Evolutionary conservation across 2,797 vertebrate genomes (phyloP), one percentile per base, ranked within the genome.

Genomic region (Austrolebias charrua): DNA sequence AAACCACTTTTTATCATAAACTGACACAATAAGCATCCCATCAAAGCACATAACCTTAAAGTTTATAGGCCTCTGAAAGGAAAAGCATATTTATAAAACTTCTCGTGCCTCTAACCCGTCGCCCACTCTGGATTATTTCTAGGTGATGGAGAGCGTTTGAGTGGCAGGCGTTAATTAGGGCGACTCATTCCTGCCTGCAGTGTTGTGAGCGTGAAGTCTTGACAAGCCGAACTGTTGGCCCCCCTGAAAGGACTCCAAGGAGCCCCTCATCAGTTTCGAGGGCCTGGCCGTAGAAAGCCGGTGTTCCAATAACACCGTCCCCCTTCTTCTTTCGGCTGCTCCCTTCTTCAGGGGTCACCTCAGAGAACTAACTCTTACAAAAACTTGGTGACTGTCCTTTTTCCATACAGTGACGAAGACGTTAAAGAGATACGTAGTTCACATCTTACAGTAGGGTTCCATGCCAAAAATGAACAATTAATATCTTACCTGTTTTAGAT

Each of bases 81-180:
- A 40, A 67, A 51, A 40, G n/a, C 51, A n/a, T 31, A 20, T 10
- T 52, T 31, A 60, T 62, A 29, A 43, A 59, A 52, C 16, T 58
- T 20, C 4, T 45, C 15, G 35, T 29, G 44, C 35, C 57, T 73
- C 69, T 44, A 53, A 64, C 46, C 64, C 19, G 1, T 63, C 73
- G 73, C 88, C 85, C 85, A 87, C 86, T 75, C 67, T 52, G 60
- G 57, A 76, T 84, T 88, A 86, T 88, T 89, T 89, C 74, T 70
- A 87, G 85, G 81, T 79, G 69, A 78, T 68, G 71, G 7, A 3
- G 54, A 40, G 69, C 13, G 43, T 64, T 64, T 84, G 85, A 82
- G 33, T 85, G 87, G 79, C 85, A 85, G 76, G 66, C 75, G 69
- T 75, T 85, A 81, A 89, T 90, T 82, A 84, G 68, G 78, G 58